Evolutionary conservation across 2,888 invertebrate species (phyloP), one percentile per base, ranked within the genome.

Genomic region (Drosophila greeni): DNA sequence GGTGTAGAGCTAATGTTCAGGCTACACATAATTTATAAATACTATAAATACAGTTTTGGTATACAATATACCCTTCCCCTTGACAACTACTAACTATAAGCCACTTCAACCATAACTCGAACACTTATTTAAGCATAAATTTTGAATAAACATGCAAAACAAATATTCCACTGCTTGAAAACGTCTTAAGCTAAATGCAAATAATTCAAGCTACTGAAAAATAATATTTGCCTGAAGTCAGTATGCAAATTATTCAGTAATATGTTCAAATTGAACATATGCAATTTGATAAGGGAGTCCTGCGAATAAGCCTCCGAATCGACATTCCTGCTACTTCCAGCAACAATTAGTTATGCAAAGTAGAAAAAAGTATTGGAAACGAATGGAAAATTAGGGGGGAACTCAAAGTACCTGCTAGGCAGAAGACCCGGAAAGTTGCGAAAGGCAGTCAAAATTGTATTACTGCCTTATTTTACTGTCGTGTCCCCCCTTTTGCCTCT

Each of bases 381-480:
- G 20, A 60, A 40, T 57, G 16, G 12, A 7, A 49, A 43, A 36
- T 55, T 42, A 11, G 37, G 23, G 20, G 18, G 49, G 40, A 3
- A 48, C 53, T 4, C n/a, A 51, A 56, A 40, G 47, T 70, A 64
- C 69, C 77, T 74, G 53, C 20, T 42, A 52, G 58, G 33, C 43
- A 58, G 31, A 33, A 23, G 52, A 45, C 26, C 48, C 43, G 42
- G 52, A 58, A 64, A 52, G 23, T 52, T 42, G 51, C 45, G 43
- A 56, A 49, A 59, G 55, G 42, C 48, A 51, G 72, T 51, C 36
- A 47, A 70, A 73, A 70, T 82, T 76, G 67, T 73, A 75, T 79
- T 78, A 72, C 62, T 70, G 57, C 66, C 66, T 58, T 62, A 73
- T 73, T 79, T 61, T 76, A 69, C 52, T 65, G 78, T 66, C 48